Percentiles rank a stretch among this genome's conserved stretches.
These are phyloP conservation scores for Aratinga solstitialis DNA, from an alignment of 2,797 vertebrate species.

Conservation along the genomic window DNA sequence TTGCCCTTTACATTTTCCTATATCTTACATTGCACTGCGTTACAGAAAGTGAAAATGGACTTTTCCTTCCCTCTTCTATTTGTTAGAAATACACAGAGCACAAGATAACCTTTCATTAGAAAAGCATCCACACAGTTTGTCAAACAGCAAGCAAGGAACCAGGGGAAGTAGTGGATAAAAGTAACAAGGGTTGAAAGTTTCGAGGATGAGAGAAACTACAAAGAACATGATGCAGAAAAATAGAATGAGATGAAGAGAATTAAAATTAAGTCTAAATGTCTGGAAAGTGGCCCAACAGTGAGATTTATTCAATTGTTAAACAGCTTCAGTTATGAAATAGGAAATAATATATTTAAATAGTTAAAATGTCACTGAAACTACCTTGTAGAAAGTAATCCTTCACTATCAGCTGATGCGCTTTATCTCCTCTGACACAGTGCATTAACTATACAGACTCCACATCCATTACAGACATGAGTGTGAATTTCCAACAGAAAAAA, in stretches of 20 bases:
- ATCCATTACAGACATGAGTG: neutral
- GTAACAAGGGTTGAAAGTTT: neutral
- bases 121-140: neutral
- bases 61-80: neutral
- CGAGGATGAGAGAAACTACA: neutral
- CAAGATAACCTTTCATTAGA: neutral
- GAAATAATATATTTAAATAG: neutral
- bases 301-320: neutral
- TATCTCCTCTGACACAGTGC: neutral
- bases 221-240: neutral
- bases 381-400: neutral
- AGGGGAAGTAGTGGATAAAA: neutral
- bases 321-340: neutral
- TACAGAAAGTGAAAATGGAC: neutral
- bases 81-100: neutral
- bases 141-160: neutral
- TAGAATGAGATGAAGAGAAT: neutral
- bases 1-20: neutral
- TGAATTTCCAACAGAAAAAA: conserved; percentile 17
- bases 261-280: neutral
- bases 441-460: neutral
- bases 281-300: neutral
- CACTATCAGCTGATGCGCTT: neutral
- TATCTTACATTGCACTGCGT: neutral
- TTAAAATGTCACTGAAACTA: conserved; percentile 13